Conservation (phyloP, 1,140 invertebrate species). For the Lordiphosa clarofinis region DNA sequence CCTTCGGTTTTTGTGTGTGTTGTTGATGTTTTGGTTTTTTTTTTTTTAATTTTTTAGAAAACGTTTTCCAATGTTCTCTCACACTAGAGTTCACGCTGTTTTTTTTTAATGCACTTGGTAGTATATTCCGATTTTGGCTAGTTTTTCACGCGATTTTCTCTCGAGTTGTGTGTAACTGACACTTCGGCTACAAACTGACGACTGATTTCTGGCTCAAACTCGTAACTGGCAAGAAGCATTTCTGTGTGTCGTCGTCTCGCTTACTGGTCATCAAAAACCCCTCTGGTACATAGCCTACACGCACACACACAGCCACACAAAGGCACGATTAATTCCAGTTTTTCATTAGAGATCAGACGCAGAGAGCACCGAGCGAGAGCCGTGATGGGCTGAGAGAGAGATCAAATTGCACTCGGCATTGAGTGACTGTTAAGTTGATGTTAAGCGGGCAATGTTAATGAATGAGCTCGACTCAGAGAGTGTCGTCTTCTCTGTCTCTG, state of each 20-base stretch:
- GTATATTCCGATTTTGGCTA: constrained; percentile 4
- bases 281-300: constrained; percentile 37
- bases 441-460: constrained; percentile 8
- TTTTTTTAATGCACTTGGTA: constrained; percentile 7
- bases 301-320: too few relatives aligned
- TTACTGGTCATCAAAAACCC: constrained; percentile 49
- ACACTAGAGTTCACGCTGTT: constrained; percentile 1
- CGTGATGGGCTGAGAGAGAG: too few relatives aligned
- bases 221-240: constrained; percentile 73
- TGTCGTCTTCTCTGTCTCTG: neutral
- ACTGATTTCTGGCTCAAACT: constrained; percentile 69
- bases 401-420: constrained; percentile 7
- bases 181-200: constrained; percentile 76
- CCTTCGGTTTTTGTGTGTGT: constrained; percentile 33
- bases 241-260: constrained; percentile 41
- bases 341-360: constrained; percentile 1
- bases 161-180: constrained; percentile 65
- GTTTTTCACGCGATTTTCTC: constrained; percentile 9
- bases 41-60: neutral
- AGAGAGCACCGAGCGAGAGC: neutral
- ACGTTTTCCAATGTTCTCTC: constrained; percentile 29
- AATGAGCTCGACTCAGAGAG: constrained; percentile 14
- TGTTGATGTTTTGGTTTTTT: constrained; percentile 21
- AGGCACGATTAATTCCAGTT: constrained; percentile 17
- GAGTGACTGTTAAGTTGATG: constrained; percentile 41